Conservation (phyloP, 2,797 vertebrate genomes). For the Paramormyrops hopkinsi region DNA sequence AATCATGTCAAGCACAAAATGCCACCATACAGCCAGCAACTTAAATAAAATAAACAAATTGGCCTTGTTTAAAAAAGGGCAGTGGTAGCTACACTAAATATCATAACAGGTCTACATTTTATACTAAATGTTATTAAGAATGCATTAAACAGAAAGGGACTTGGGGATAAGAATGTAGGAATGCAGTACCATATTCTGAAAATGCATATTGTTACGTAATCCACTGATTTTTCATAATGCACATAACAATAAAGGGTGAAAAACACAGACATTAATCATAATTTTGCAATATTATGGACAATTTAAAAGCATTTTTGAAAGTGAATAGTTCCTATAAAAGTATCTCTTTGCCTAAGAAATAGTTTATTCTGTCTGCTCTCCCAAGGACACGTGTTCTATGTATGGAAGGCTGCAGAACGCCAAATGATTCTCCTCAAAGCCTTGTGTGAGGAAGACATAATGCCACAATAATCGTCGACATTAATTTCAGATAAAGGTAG, state of each 20-base stretch:
- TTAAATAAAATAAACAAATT: not conserved
- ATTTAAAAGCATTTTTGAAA: not conserved
- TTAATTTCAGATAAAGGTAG: not conserved
- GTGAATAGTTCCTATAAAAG: not conserved
- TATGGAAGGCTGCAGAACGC: slow-evolving; percentile 8
- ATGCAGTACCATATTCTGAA: not conserved
- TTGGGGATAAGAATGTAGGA: not conserved
- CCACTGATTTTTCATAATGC: not conserved
- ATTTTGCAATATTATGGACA: not conserved
- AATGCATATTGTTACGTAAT: not conserved
- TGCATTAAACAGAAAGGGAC: not conserved
- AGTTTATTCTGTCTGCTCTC: not conserved
- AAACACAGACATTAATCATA: not conserved
- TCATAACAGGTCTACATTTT: not conserved
- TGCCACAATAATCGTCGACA: not conserved
- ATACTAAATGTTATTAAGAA: not conserved
- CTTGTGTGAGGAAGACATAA: not conserved
- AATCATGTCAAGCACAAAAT: not conserved
- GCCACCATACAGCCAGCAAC: not conserved
- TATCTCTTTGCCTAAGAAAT: not conserved
- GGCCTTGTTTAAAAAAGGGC: not conserved
- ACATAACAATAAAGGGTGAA: not conserved
- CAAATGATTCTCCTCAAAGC: not conserved
- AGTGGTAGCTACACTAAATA: not conserved
- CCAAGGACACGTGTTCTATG: slow-evolving; percentile 11